These are phyloP conservation scores for Lasioglossum morio DNA, from an alignment of 2,888 invertebrate genomes.

Conservation along the genomic window DNA sequence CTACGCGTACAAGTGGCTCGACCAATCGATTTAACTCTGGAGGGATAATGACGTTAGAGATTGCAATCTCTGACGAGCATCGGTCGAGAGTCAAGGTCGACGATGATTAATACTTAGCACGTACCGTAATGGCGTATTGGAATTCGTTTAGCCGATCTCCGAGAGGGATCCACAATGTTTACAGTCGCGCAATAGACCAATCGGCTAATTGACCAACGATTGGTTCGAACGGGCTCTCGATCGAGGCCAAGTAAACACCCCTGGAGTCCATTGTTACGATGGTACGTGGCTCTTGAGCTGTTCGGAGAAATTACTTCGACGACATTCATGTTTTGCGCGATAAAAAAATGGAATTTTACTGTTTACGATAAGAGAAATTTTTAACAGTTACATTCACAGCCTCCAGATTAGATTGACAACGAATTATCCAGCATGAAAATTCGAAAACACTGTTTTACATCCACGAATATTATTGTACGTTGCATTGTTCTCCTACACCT, in stretches of 20 bases:
- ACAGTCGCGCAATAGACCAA: neutral
- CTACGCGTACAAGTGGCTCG: slow-evolving; percentile 1
- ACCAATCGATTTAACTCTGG: slow-evolving; percentile 50
- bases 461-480: too few species aligned
- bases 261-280: neutral
- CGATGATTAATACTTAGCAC: slow-evolving; percentile 34
- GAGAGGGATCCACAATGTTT: slow-evolving; percentile 25
- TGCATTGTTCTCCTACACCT: too few species aligned
- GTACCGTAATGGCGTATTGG: slow-evolving; percentile 26
- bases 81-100: slow-evolving; percentile 45
- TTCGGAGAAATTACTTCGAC: neutral
- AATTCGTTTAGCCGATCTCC: slow-evolving; percentile 39
- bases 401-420: too few species aligned
- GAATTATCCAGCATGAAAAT: too few species aligned
- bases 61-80: slow-evolving; percentile 48
- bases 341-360: neutral
- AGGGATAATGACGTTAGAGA: slow-evolving; percentile 54
- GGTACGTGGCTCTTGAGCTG: too few species aligned
- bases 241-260: neutral
- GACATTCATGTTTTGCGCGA: neutral
- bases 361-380: too few species aligned
- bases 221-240: neutral
- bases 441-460: too few species aligned
- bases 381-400: too few species aligned
- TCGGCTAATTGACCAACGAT: slow-evolving; percentile 20